phyloP scores from a whole-genome alignment of 2,113 vertebrate species.

The Saimiri boliviensis region DNA sequence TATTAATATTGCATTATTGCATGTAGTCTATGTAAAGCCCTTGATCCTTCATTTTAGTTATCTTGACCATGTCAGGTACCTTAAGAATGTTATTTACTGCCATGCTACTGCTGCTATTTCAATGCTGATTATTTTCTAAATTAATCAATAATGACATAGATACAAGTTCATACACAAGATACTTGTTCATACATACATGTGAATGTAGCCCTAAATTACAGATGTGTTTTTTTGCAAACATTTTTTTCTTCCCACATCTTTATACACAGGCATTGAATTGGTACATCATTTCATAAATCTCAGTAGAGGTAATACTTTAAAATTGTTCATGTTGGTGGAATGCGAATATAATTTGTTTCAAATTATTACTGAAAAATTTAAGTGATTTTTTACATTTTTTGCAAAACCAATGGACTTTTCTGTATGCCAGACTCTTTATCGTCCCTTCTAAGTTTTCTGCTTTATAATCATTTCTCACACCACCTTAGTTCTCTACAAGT shows the following conservation, averaged over 20 bases:
- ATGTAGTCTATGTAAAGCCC: not conserved
- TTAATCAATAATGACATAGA: not conserved
- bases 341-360: slow-evolving; percentile 1
- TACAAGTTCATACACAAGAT: not conserved
- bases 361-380: not conserved
- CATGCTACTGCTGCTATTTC: not conserved
- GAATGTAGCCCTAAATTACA: not conserved
- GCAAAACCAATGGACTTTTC: not conserved
- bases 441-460: slow-evolving; percentile 30
- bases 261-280: not conserved
- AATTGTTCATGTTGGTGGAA: not conserved
- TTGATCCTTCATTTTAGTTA: not conserved
- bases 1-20: not conserved
- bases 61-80: not conserved
- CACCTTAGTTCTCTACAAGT: slow-evolving; percentile 32
- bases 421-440: not conserved
- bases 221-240: not conserved
- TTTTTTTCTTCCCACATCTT: not conserved
- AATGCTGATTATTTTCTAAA: not conserved
- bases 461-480: slow-evolving; percentile 22
- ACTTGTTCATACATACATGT: not conserved
- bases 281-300: not conserved
- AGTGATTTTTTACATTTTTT: slow-evolving; percentile 41
- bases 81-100: not conserved
- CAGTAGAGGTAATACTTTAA: not conserved